Evolutionary conservation across 2,888 invertebrate species (phyloP), one percentile per base, ranked within the genome.

Genomic region (Micropterix aruncella): DNA sequence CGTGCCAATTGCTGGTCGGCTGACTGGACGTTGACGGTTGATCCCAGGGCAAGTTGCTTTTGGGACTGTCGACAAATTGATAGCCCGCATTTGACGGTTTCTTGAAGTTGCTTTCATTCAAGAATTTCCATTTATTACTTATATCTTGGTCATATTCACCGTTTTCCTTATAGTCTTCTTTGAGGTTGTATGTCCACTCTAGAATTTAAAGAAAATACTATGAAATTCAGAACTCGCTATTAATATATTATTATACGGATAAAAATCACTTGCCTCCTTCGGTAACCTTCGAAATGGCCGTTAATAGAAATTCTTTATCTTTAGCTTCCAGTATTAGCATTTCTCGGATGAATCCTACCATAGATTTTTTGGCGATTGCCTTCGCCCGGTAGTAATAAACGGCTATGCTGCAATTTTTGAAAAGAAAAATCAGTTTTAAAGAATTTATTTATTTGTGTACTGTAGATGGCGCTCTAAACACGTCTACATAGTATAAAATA

Each of bases 281-380:
- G 19, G 77, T 71, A 12, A 78, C 72, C 53, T 73, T 73, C 12
- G 73, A 61, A 50, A 82, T 79, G 56, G 75, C 74, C 40, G 68
- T 61, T 17, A 83, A 66, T 45, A 83, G 64, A 63, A 79, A 83
- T 56, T 82, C 79, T 58, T 82, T 83, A 55, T 84, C 83, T 55
- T 74, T 74, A 1, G 80, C 75, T 54, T 80, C 79, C 53, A 79
- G 65, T 40, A 74, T 60, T 51, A 83, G 61, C 79, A 83, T 79
- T 44, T 75, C 73, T 1, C 79, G 67, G 48, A 83, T 63, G 44
- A 79, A 64, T 40, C 60, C 59, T 45, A 79, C 79, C 71, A 77
- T 75, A 42, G 70, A 64, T 42, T 66, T 72, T 54, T 78, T 77
- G 2, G 81, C 80, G 1, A 61, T 58, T 0, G 80, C 75, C 45